Evolutionary conservation across 1,140 invertebrate genomes (phyloP).

Genomic region (Asobara japonica): DNA sequence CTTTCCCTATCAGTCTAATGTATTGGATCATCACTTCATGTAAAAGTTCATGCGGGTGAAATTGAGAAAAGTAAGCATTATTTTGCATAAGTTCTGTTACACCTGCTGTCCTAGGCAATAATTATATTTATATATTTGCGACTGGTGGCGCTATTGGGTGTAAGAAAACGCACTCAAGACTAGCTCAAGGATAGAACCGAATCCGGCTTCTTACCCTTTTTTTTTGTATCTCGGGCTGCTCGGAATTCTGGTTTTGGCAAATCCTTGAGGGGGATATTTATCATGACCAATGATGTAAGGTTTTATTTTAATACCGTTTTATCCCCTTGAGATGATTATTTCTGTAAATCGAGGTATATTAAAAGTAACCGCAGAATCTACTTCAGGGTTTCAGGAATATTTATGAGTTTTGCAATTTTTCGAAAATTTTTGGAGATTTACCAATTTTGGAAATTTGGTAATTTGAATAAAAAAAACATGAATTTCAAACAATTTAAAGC

Average conservation of each 20-base stretch:
- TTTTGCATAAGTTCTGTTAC: neutral
- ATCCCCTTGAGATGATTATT: neutral
- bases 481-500: no score
- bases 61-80: neutral
- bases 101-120: neutral
- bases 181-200: conserved; percentile 11
- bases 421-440: no score
- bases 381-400: no score
- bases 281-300: neutral
- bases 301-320: neutral
- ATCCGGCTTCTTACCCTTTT: conserved; percentile 3
- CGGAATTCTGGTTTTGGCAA: conserved; percentile 6
- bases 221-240: neutral
- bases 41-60: neutral
- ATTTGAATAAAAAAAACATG: no score
- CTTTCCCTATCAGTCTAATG: no score
- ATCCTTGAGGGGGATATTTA: neutral
- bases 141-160: neutral
- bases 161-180: neutral
- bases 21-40: no score
- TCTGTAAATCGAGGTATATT: no score
- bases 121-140: neutral
- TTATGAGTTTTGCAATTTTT: no score
- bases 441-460: no score
- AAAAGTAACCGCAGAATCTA: no score